These are phyloP conservation scores for Sympetrum striolatum DNA, from an alignment of 2,888 invertebrate species.

Conservation along the genomic window DNA sequence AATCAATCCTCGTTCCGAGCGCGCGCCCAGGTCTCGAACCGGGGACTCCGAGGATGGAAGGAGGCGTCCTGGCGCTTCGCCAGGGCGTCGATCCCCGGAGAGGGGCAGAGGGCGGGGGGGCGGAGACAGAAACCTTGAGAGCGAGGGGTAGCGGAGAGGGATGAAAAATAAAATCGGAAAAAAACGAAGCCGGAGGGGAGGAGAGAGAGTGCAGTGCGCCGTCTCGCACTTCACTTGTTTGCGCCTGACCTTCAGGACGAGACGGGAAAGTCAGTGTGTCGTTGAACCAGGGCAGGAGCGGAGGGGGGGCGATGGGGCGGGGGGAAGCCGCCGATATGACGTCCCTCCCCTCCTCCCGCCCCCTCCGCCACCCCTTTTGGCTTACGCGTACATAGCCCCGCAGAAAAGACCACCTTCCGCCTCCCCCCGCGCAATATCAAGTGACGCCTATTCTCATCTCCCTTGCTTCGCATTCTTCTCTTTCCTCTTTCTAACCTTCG, in stretches of 20 bases:
- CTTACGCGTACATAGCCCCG: slow-evolving; percentile 14
- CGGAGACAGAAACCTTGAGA: neutral
- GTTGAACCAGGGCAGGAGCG: slow-evolving; percentile 48
- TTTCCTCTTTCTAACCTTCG: neutral
- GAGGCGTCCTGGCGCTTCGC: neutral
- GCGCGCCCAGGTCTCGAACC: slow-evolving; percentile 10
- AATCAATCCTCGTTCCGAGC: neutral
- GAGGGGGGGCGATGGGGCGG: slow-evolving; percentile 5
- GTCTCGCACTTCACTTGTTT: slow-evolving; percentile 44
- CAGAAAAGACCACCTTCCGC: neutral
- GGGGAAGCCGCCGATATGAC: slow-evolving; percentile 34
- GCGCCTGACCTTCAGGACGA: slow-evolving; percentile 50
- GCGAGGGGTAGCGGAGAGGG: neutral
- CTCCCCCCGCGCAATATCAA: neutral
- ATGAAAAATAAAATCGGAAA: too few relatives aligned
- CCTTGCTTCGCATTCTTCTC: neutral
- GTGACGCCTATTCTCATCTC: neutral
- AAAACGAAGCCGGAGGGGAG: neutral
- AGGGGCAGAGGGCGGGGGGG: neutral
- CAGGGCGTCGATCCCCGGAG: slow-evolving; percentile 3
- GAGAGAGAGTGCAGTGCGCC: slow-evolving; percentile 36
- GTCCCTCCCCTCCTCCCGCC: neutral
- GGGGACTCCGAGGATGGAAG: neutral
- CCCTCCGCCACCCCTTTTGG: slow-evolving; percentile 11
- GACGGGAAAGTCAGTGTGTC: slow-evolving; percentile 52